phyloP scores from a whole-genome alignment of 2,797 vertebrate species.

The Cirrhinus mrigala region DNA sequence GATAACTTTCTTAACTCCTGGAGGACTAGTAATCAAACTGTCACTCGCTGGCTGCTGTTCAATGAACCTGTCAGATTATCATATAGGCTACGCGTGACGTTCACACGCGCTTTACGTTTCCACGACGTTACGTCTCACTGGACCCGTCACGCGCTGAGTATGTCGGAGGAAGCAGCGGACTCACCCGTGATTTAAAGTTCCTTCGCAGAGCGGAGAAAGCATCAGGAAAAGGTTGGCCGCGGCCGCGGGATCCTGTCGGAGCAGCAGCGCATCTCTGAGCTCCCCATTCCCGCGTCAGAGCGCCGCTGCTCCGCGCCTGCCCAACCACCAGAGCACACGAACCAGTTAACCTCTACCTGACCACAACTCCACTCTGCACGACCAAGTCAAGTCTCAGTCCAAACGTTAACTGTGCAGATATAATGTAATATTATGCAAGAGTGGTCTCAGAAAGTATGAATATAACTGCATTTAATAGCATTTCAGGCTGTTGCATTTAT shows the following conservation, averaged over 20 bases:
- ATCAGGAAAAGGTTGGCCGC: slow-evolving; percentile 27
- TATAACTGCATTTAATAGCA: no score
- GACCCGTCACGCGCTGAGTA: background rate
- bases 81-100: slow-evolving; percentile 12
- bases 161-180: slow-evolving; percentile 31
- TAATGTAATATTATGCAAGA: background rate
- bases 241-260: slow-evolving; percentile 25
- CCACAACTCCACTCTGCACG: background rate
- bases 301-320: slow-evolving; percentile 35
- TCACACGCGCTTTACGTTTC: slow-evolving; percentile 10
- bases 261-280: slow-evolving; percentile 65
- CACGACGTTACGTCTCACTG: background rate
- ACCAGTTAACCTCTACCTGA: slow-evolving; percentile 43
- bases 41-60: background rate
- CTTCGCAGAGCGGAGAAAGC: slow-evolving; percentile 11
- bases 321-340: slow-evolving; percentile 8
- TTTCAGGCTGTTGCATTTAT: background rate
- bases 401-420: background rate
- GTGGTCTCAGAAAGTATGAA: no score
- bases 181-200: slow-evolving; percentile 49
- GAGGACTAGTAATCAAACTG: background rate
- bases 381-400: background rate
- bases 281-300: slow-evolving; percentile 60
- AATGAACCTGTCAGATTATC: slow-evolving; percentile 52
- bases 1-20: background rate